Evolutionary conservation across 2,113 vertebrate genomes (phyloP).

Genomic region (Corythaeola cristata): DNA sequence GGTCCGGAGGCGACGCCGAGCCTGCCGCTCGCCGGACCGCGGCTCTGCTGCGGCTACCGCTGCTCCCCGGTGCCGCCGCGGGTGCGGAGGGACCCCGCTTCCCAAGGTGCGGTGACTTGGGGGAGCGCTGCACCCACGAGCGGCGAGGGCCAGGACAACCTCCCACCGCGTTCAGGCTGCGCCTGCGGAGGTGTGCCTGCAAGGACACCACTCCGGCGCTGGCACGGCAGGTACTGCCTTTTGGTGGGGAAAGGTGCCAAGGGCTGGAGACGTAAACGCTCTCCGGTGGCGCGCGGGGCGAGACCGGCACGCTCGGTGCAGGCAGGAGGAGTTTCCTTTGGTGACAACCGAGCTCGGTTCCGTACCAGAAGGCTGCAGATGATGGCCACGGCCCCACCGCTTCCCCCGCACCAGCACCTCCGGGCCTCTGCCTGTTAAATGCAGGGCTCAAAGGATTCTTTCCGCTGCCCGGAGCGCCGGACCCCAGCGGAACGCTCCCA

Average conservation of each 20-base stretch:
- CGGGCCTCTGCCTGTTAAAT: not conserved
- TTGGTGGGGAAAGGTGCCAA: rapidly evolving
- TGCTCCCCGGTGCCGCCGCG: too few species aligned
- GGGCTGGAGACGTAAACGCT: rapidly evolving
- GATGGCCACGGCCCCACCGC: not conserved
- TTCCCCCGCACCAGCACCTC: not conserved
- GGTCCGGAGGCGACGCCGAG: not conserved
- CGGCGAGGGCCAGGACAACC: not conserved
- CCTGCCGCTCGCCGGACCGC: too few species aligned
- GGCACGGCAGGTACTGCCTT: rapidly evolving
- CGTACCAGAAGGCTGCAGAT: not conserved
- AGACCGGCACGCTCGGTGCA: rapidly evolving
- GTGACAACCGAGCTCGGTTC: not conserved
- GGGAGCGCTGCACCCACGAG: rapidly evolving
- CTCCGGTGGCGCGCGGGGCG: rapidly evolving
- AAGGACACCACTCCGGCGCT: rapidly evolving
- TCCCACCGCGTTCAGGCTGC: rapidly evolving
- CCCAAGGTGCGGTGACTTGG: rapidly evolving
- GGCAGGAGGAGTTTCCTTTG: not conserved
- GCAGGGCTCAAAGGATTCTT: not conserved
- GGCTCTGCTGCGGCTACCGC: too few species aligned
- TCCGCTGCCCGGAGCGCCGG: not conserved
- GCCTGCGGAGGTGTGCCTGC: not conserved
- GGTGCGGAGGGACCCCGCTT: not conserved
- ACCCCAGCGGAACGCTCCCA: not conserved